Base-by-base conservation (phyloP, 2,888 invertebrate species). In the Celastrina argiolus region DNA sequence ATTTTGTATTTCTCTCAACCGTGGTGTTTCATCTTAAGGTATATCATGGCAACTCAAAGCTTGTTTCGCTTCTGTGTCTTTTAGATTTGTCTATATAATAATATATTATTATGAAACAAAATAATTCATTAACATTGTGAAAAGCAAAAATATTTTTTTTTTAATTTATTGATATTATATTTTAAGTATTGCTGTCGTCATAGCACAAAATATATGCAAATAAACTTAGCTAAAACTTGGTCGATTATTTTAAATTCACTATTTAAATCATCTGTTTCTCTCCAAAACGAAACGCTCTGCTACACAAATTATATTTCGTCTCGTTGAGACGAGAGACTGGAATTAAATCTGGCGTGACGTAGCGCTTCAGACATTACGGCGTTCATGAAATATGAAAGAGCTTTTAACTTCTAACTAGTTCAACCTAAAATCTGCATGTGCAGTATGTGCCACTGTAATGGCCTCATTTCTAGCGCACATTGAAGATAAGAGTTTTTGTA, bases 321-420 rank as follows among this genome's bases (percentile, higher is more conserved):
- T 16, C 45, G 45, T 18, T 45, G 45, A 2, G 18, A 45, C 45
- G 18, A 45, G 18, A 45, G 18, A 45, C 45, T 18, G 45, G 18
- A 45, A 45, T 45, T 18, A 18, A 45, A 45, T 18, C 45, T 45
- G 45, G 18, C 45, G 45, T 45, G 45, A 45, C 45, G 45, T 42
- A n/a, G 31, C 31, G 31, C 31, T 18, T 16, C 42, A 45, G 45
- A 45, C 45, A 18, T 45, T 45, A 45, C 18, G 45, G 10, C 45
- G 45, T 18, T 42, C 42, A 16, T 45, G 45, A 10, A 45, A 45
- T 45, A 45, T 45, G 45, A 45, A 45, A 45, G 45, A 45, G 45
- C 45, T 45, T 45, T 45, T 45, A 45, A 45, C 45, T 18, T 3
- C 45, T 18, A 45, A 45, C 18, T 45, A 18, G 45, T 45, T 45